Evolutionary conservation across 1,140 invertebrate genomes (phyloP), one percentile per base, ranked within the genome.

Genomic region (Drosophila grimshawi): DNA sequence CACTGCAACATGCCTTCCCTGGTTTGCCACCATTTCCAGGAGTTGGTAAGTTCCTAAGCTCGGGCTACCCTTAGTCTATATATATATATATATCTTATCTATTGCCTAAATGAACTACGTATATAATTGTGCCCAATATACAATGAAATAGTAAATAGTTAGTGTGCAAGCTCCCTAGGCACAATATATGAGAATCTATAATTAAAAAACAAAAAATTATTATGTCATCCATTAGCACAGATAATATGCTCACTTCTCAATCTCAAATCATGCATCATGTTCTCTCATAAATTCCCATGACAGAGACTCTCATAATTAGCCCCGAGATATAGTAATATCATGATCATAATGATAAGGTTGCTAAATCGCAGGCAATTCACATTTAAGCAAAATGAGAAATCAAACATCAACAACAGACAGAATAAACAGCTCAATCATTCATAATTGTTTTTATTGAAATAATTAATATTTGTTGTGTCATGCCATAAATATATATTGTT

Each of bases 11-110:
- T 83, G 95, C 96, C 79, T 98, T 97, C 94, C 94, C 97, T 72
- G 96, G 96, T 90, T 97, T 98, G 94, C 97, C 97, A 93, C 96
- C 97, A 70, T 98, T 98, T 94, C 96, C 97, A 75, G 96, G 97
- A 93, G 97, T 97, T 94, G 97, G 97, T 97, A 95, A 96, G 96
- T 96, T 48, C 2, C 41, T 27, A 11, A 53, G 4, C 52, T 41
- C 53, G 57, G 35, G 8, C 32, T 55, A 69, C 39, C 5, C 66
- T 43, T 48, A 57, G 49, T 46, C 35, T 51, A 27, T 60, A 35
- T 41, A 5, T 39, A 19, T n/a, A 57, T 59, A 59, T 60, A 43
- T 4, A 3, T 11, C 3, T 6, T n/a, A n/a, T n/a, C 5, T 59
- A 63, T 19, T 19, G 41, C 4, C 29, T 56, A 64, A 64, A 61